These are phyloP conservation scores for Amphiprion percula DNA, from an alignment of 2,113 vertebrate genomes.

Conservation along the genomic window DNA sequence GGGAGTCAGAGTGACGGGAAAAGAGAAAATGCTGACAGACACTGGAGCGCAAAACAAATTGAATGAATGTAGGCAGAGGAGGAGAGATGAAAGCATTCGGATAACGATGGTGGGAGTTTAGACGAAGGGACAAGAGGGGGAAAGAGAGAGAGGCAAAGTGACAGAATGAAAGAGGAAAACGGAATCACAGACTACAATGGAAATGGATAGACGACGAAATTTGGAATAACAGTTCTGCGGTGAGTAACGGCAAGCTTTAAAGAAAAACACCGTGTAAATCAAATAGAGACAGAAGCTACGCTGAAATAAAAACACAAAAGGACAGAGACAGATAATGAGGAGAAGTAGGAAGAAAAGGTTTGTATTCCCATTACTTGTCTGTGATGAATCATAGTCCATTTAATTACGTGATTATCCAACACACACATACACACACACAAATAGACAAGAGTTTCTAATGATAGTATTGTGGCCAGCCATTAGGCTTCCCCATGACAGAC, in stretches of 20 bases:
- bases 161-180: slow-evolving; percentile 43
- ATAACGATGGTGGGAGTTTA: slow-evolving; percentile 30
- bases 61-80: slow-evolving; percentile 50
- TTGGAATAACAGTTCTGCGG: slow-evolving; percentile 7
- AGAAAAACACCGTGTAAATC: slow-evolving; percentile 39
- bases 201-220: slow-evolving; percentile 34
- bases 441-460: slow-evolving; percentile 61
- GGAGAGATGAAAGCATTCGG: slow-evolving; percentile 49
- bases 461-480: slow-evolving; percentile 60
- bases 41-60: slow-evolving; percentile 45
- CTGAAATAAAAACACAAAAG: slow-evolving; percentile 45
- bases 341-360: slow-evolving; percentile 26
- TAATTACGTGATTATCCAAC: slow-evolving; percentile 61
- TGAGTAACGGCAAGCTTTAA: slow-evolving; percentile 20
- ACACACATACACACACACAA: slow-evolving; percentile 37
- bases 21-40: slow-evolving; percentile 57
- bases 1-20: slow-evolving; percentile 14
- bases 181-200: slow-evolving; percentile 20
- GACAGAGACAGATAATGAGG: slow-evolving; percentile 42
- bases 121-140: slow-evolving; percentile 13
- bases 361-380: slow-evolving; percentile 49
- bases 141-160: slow-evolving; percentile 28
- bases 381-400: slow-evolving; percentile 65
- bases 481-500: slow-evolving; percentile 56
- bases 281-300: slow-evolving; percentile 33